Base-by-base conservation (phyloP, 2,113 vertebrate species). In the Varanus komodoensis region DNA sequence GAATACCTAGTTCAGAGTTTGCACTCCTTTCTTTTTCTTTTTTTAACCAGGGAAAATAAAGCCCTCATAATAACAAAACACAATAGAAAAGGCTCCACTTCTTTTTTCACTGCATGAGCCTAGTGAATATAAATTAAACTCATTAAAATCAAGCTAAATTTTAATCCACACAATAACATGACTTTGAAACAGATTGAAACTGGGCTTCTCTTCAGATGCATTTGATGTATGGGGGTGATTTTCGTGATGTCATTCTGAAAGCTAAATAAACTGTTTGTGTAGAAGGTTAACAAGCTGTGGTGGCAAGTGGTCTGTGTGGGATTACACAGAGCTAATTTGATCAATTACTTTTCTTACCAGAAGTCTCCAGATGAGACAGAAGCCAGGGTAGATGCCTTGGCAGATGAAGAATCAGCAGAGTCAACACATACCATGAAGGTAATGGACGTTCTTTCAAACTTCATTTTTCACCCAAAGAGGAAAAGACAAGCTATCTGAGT, bases 401-500 rank as follows among this genome's bases (percentile, higher is more conserved):
- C 97, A 97, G 95, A 94, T 97, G 97, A 98, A 97, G 97, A 97
- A 97, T 98, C 95, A 95, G 95, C 93, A 89, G 92, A 96, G 97
- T 97, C 97, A 97, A 97, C 97, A 96, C 96, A 96, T 95, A 95
- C 95, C 91, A 44, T 95, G 94, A 96, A 96, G 93, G 96, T 97
- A 97, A 98, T 96, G 97, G 97, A 97, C 97, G 97, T 96, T 97
- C 97, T 95, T 97, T 97, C 95, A 96, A 95, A 97, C 96, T 97
- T 97, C 96, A 98, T 98, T 98, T 97, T 97, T 98, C 96, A 97
- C 96, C 92, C 92, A 89, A 84, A 91, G n/a, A 84, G 91, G 89
- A 95, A 90, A 91, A 92, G 84, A 96, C 95, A 95, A 94, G 95
- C 93, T 95, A 97, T 96, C 93, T 96, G 95, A 97, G 95, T 93